These are phyloP conservation scores for Spodoptera picta DNA, from an alignment of 2,888 invertebrate species.

Conservation along the genomic window DNA sequence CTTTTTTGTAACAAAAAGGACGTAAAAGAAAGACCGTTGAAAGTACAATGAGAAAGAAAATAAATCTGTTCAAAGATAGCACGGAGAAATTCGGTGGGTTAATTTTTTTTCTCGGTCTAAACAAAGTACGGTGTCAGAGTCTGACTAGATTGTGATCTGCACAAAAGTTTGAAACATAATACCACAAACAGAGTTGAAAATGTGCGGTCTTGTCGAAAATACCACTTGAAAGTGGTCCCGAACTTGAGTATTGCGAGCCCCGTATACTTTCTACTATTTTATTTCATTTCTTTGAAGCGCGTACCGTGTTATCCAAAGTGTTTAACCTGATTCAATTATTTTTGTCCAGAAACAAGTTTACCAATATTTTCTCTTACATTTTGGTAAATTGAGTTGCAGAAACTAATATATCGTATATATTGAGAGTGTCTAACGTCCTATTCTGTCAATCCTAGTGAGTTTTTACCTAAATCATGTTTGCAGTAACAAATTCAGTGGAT, in stretches of 20 bases:
- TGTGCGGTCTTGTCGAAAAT: constrained; percentile 73
- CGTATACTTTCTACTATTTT: constrained; percentile 48
- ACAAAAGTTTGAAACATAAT: constrained; percentile 77
- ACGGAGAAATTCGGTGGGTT: constrained; percentile 53
- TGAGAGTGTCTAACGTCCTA: constrained; percentile 35
- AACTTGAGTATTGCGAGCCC: constrained; percentile 52
- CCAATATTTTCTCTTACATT: constrained; percentile 46
- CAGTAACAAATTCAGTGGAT: constrained; percentile 18
- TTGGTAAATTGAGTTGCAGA: constrained; percentile 59
- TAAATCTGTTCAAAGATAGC: constrained; percentile 52
- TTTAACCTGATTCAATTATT: constrained; percentile 48
- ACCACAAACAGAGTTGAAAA: constrained; percentile 71
- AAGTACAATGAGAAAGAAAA: constrained; percentile 51
- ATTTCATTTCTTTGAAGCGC: constrained; percentile 53
- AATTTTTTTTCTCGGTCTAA: constrained; percentile 40
- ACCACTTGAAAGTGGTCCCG: constrained; percentile 79
- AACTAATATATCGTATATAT: constrained; percentile 49
- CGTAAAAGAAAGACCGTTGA: constrained; percentile 32
- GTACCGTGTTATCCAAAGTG: constrained; percentile 51
- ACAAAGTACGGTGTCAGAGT: constrained; percentile 75
- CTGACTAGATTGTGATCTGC: constrained; percentile 80
- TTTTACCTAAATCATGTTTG: constrained; percentile 37
- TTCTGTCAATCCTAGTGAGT: constrained; percentile 32
- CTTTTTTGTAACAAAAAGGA: constrained; percentile 30
- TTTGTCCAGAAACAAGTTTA: constrained; percentile 42